Conservation (phyloP, 2,888 invertebrate genomes). For the Nephrotoma guestfalica region DNA sequence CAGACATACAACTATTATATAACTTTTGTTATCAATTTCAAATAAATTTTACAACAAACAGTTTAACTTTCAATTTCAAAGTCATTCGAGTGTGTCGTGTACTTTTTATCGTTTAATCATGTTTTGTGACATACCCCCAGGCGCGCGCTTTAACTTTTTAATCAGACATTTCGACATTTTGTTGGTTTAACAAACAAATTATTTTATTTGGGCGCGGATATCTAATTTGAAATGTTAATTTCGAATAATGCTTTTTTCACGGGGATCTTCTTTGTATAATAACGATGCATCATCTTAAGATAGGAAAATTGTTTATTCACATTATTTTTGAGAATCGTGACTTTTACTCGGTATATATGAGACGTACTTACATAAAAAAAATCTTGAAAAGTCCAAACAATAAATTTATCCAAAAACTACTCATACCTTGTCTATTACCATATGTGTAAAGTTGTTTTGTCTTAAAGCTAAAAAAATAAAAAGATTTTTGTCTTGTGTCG, state of each 20-base stretch:
- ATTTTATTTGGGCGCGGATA: background rate
- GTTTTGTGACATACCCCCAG: background rate
- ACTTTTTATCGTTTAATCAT: background rate
- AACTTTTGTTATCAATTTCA: background rate
- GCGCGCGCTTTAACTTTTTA: background rate
- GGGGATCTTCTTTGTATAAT: background rate
- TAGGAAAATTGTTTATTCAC: background rate
- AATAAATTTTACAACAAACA: background rate
- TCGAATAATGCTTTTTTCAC: background rate
- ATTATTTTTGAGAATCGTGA: background rate
- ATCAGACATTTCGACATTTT: background rate
- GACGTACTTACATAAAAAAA: background rate
- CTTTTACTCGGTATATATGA: background rate
- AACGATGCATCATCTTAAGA: background rate
- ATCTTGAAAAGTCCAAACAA: background rate
- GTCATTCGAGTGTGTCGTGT: background rate
- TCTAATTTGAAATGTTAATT: background rate
- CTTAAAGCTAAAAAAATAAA: background rate
- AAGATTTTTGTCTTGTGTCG: background rate
- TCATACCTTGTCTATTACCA: background rate
- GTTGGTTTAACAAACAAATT: background rate
- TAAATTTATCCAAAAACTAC: background rate
- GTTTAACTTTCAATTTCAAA: background rate
- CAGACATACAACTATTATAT: background rate
- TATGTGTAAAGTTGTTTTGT: background rate